phyloP scores from a whole-genome alignment of 2,113 vertebrate species.

The Cyphotilapia sp. region DNA sequence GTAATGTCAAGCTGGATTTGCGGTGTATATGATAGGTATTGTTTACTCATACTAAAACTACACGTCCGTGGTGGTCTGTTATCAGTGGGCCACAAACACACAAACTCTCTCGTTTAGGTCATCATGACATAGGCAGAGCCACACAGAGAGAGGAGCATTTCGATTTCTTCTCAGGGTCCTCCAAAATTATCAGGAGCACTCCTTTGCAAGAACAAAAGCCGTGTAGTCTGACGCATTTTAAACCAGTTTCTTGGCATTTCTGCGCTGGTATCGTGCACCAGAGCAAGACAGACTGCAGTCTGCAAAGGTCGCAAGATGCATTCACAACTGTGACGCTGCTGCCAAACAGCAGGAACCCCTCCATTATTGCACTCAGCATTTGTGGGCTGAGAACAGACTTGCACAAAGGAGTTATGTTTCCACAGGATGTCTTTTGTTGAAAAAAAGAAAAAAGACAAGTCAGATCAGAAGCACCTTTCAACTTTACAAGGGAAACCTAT shows the following conservation, averaged over 20 bases:
- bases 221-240: background rate
- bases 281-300: background rate
- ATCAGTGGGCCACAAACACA: background rate
- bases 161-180: background rate
- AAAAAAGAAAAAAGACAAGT: background rate
- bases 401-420: constrained; percentile 32
- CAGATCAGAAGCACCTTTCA: background rate
- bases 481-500: background rate
- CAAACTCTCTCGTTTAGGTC: background rate
- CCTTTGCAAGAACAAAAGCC: background rate
- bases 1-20: background rate
- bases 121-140: background rate
- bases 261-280: background rate
- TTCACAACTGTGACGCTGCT: background rate
- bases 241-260: background rate
- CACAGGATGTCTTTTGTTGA: constrained; percentile 48
- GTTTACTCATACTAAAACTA: background rate
- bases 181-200: background rate
- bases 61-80: background rate
- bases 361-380: background rate
- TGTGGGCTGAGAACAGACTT: background rate
- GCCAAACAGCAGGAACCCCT: background rate
- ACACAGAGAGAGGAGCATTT: background rate
- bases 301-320: constrained; percentile 9
- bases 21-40: background rate